phyloP scores from a whole-genome alignment of 2,113 vertebrate species.

The Ophthalmolycus amberensis region DNA sequence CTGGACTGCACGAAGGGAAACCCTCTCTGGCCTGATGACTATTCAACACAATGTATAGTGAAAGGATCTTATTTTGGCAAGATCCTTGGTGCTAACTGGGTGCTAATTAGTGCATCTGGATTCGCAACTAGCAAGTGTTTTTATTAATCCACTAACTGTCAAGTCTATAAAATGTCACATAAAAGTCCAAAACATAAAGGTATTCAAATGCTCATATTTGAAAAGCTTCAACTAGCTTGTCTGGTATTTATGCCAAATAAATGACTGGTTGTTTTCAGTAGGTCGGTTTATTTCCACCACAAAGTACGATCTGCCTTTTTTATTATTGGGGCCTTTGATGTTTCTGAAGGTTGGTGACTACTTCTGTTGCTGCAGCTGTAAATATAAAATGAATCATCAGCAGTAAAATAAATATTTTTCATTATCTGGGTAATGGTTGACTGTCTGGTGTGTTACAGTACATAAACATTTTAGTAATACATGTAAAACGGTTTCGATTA shows the following conservation, averaged over 20 bases:
- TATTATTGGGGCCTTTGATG: not conserved
- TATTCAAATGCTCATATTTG: not conserved
- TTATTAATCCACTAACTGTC: not conserved
- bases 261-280: not conserved
- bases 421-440: not conserved
- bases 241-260: not conserved
- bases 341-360: not conserved
- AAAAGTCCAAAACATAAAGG: not conserved
- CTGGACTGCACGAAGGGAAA: slow-evolving; percentile 38
- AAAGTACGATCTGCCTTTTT: not conserved
- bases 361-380: not conserved
- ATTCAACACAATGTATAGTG: not conserved
- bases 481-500: not conserved
- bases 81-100: not conserved
- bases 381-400: slow-evolving; percentile 4
- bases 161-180: not conserved
- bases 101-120: not conserved
- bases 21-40: slow-evolving; percentile 1
- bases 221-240: not conserved
- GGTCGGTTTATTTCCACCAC: not conserved
- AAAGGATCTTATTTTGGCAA: not conserved
- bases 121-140: not conserved
- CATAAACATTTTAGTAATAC: not conserved
- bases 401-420: not conserved
- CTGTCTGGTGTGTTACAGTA: not conserved